Evolutionary conservation across 2,888 invertebrate species (phyloP).

Genomic region (Ptychoptera contaminata): DNA sequence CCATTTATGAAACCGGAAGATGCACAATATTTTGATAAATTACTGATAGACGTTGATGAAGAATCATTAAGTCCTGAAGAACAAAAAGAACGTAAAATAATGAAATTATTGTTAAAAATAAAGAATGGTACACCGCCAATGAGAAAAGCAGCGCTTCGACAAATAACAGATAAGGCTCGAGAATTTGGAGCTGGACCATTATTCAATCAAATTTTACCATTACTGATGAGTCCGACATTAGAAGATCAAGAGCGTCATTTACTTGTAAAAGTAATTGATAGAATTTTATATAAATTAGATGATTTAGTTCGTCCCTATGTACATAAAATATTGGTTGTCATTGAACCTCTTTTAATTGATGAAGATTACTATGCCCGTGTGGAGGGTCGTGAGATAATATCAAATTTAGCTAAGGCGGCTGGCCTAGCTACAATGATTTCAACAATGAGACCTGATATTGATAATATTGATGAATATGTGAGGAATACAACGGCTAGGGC

Average conservation of each 20-base stretch:
- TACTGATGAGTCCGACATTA: constrained; percentile 98
- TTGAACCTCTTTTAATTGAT: constrained; percentile 95
- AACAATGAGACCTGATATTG: constrained; percentile 99
- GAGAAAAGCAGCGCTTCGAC: constrained; percentile 93
- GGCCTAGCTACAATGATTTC: constrained; percentile 99
- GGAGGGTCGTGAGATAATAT: constrained; percentile 97
- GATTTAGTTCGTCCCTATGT: constrained; percentile 98
- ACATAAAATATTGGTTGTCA: constrained; percentile 98
- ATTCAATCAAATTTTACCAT: constrained; percentile 96
- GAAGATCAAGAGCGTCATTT: constrained; percentile 99
- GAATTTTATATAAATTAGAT: constrained; percentile 94
- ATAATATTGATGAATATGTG: constrained; percentile 98
- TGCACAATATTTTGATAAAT: constrained; percentile 98
- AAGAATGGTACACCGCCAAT: constrained; percentile 99
- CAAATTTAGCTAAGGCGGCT: constrained; percentile 97
- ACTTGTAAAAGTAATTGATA: constrained; percentile 95
- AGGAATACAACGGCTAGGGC: constrained; percentile 98
- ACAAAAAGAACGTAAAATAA: constrained; percentile 95
- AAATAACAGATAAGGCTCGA: constrained; percentile 96
- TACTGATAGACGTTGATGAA: constrained; percentile 95
- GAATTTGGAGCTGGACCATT: constrained; percentile 97
- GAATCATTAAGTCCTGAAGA: constrained; percentile 90
- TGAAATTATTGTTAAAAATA: constrained; percentile 94
- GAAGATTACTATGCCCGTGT: constrained; percentile 99
- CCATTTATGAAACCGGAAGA: constrained; percentile 99